Evolutionary conservation across 2,113 vertebrate species (phyloP).

Genomic region (Oceanodroma tethys): DNA sequence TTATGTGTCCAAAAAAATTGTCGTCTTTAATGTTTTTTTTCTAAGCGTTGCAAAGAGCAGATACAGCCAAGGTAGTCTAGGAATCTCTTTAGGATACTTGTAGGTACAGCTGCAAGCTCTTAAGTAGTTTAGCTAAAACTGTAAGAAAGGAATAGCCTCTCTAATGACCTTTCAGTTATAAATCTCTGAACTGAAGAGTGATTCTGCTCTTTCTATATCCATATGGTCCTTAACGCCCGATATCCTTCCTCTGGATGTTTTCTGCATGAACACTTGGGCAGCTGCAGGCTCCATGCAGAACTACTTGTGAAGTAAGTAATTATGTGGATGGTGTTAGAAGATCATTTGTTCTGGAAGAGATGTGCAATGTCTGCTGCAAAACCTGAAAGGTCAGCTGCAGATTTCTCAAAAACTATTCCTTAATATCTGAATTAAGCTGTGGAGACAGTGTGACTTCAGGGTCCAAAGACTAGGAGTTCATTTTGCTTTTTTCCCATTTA

Average conservation of each 20-base stretch:
- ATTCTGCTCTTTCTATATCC: neutral
- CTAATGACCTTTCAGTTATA: neutral
- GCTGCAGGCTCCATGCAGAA: neutral
- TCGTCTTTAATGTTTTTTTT: neutral
- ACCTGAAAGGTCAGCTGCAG: neutral
- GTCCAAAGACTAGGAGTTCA: neutral
- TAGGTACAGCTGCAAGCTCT: neutral
- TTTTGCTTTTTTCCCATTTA: neutral
- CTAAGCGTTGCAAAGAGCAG: neutral
- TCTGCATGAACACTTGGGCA: neutral
- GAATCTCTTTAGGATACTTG: neutral
- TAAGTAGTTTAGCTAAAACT: neutral
- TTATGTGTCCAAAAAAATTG: neutral
- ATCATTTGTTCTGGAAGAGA: neutral
- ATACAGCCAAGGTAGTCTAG: neutral
- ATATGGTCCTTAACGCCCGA: neutral
- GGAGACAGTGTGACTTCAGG: neutral
- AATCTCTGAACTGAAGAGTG: neutral
- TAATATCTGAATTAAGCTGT: neutral
- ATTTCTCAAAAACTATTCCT: neutral
- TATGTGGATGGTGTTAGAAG: neutral
- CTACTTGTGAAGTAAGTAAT: neutral
- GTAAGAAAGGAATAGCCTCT: neutral
- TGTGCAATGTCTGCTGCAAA: neutral
- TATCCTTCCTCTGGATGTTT: neutral